Conservation (phyloP, 2,888 invertebrate genomes). For the Chrysomela aeneicollis region DNA sequence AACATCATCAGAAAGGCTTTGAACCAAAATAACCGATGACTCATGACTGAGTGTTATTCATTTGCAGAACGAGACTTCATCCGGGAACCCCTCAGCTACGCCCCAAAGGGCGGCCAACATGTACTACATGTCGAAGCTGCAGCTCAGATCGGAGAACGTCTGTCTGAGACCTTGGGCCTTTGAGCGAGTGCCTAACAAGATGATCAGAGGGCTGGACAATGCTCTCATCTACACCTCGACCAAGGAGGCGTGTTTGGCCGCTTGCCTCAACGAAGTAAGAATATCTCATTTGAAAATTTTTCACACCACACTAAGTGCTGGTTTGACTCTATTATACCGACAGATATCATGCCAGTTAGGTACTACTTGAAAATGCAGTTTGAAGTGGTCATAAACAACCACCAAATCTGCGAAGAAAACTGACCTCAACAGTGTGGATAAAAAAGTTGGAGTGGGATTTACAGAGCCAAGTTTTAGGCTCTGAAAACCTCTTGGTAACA, state of each 20-base stretch:
- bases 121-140: slow-evolving; percentile 94
- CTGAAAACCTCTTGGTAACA: too few species aligned
- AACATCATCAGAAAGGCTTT: not conserved
- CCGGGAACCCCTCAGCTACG: slow-evolving; percentile 85
- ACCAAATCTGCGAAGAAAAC: too few species aligned
- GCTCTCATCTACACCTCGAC: slow-evolving; percentile 92
- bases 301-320: too few species aligned
- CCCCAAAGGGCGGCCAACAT: slow-evolving; percentile 88
- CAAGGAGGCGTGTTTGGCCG: slow-evolving; percentile 91
- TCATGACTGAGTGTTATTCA: too few species aligned
- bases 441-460: too few species aligned
- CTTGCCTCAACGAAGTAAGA: slow-evolving; percentile 87
- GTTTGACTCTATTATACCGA: too few species aligned
- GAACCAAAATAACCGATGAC: not conserved
- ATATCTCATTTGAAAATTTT: too few species aligned
- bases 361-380: too few species aligned
- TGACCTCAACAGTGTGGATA: too few species aligned
- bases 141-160: slow-evolving; percentile 89
- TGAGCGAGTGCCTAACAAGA: slow-evolving; percentile 91
- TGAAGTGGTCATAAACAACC: too few species aligned
- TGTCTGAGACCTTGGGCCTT: slow-evolving; percentile 93
- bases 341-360: too few species aligned
- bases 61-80: slow-evolving; percentile 87
- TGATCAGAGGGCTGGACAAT: slow-evolving; percentile 89
- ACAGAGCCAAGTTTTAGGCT: too few species aligned